Base-by-base conservation (phyloP, 2,113 vertebrate species). In the Ranitomeya imitator region DNA sequence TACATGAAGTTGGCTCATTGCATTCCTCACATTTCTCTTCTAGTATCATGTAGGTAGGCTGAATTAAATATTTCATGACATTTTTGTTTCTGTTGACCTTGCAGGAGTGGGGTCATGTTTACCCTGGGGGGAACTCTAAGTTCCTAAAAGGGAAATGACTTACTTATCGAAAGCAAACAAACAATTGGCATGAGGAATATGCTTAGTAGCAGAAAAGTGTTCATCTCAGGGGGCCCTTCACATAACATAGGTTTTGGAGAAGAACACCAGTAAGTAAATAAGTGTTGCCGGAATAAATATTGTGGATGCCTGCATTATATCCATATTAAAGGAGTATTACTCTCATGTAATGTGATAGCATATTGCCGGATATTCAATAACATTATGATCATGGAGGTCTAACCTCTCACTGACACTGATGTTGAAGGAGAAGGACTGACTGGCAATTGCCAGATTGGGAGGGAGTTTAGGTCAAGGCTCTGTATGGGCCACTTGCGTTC, bases 11-110 rank as follows among this genome's bases (percentile, higher is more conserved):
- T 13, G 55, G n/a, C 73, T 86, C 15, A 60, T 60, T 60, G 31
- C 54, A 74, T 85, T 73, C 69, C 19, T 51, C 11, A 65, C 80
- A 83, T 83, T 65, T 8, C 19, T 65, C 60, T 81, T 52, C 7
- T 8, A 21, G 31, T 19, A 51, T 83, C 31, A 83, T 6, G 59
- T 21, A 83, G 60, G 60, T 51, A 37, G 26, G 16, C 11, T 63
- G 26, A 6, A 61, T 65, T 13, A n/a, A 21, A 83, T 83, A 83
- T 37, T 65, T 63, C 16, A 83, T 63, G 18, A 19, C 80, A n/a
- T 55, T 54, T 57, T n/a, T 78, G 51, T 52, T 78, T 21, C 9
- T 79, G 77, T 26, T 23, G n/a, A 77, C 14, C 3, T 77, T 52
- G 45, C 16, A 79, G 7, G 23, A 69, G 14, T 8, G 4, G 37